Evolutionary conservation across 1,140 invertebrate genomes (phyloP), one percentile per base, ranked within the genome.

Genomic region (Sycophila sp.): DNA sequence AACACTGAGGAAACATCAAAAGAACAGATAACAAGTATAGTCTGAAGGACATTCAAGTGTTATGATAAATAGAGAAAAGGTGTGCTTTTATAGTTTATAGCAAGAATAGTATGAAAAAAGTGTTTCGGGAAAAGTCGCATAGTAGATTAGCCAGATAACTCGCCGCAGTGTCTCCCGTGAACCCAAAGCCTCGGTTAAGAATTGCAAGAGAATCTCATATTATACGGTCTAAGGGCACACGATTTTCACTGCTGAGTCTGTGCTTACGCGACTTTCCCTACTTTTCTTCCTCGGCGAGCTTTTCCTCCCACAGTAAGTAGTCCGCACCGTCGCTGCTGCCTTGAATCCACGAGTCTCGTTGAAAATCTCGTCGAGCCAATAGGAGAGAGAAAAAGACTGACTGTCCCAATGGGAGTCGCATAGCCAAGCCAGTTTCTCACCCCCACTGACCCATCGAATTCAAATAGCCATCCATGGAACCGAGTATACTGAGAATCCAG

Each of bases 301-400:
- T 10, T 13, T 30, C 15, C 15, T 15, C 28, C 2, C 1, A 4
- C 10, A 15, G 13, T 30, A 28, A 17, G 5, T 6, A 19, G 36
- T 38, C 24, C 32, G 13, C 6, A 36, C 3, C 55, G n/a, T 59
- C 22, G 32, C 30, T 10, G 17, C 8, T 60, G 7, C 26, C 8
- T 58, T 34, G 17, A 55, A 19, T 17, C 28, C 10, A 32, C 28
- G n/a, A 34, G 30, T 3, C 10, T n/a, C 30, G 77, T 72, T 73
- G 78, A 73, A 8, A 69, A 30, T 80, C 77, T 82, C 81, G 75
- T 76, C 65, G 69, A 76, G 83, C 77, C 82, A 77, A 87, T 87
- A 86, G 85, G 86, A 86, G 85, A 86, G 85, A 86, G 85, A 86
- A 87, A 87, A 87, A 87, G 86, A 87, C 86, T 87, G 86, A 87